phyloP scores from a whole-genome alignment of 2,797 vertebrate species.

The Vultur gryphus region DNA sequence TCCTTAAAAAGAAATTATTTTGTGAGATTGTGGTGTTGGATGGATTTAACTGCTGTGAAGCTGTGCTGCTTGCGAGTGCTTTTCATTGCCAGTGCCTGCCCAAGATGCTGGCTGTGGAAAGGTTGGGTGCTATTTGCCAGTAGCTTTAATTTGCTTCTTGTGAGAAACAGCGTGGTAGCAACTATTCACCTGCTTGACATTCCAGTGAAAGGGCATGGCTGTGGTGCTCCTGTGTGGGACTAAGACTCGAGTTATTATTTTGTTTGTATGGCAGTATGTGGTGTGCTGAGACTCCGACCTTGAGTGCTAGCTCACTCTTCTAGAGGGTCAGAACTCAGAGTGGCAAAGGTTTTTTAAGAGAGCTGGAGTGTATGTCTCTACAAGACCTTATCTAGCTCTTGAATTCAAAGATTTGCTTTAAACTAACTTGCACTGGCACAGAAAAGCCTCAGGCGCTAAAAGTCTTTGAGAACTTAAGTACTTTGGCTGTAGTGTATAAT shows the following conservation, averaged over 20 bases:
- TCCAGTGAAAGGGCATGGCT: not conserved
- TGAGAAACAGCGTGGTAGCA: not conserved
- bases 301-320: not conserved
- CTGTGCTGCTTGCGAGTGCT: not conserved
- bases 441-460: not conserved
- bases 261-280: not conserved
- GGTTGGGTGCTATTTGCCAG: not conserved
- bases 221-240: not conserved
- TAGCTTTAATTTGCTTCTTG: not conserved
- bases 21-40: not conserved
- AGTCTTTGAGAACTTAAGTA: not conserved
- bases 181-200: not conserved
- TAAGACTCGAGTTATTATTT: accelerated
- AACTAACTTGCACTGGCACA: not conserved
- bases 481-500: not conserved
- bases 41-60: not conserved
- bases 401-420: not conserved
- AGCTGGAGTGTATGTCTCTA: not conserved
- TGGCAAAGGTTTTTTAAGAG: not conserved
- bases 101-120: not conserved
- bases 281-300: not conserved
- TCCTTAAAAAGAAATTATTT: not conserved
- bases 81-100: not conserved
- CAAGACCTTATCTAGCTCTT: not conserved
- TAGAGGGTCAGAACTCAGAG: not conserved